These are phyloP conservation scores for Melitaea athalia DNA, from an alignment of 2,888 invertebrate species.

Conservation along the genomic window DNA sequence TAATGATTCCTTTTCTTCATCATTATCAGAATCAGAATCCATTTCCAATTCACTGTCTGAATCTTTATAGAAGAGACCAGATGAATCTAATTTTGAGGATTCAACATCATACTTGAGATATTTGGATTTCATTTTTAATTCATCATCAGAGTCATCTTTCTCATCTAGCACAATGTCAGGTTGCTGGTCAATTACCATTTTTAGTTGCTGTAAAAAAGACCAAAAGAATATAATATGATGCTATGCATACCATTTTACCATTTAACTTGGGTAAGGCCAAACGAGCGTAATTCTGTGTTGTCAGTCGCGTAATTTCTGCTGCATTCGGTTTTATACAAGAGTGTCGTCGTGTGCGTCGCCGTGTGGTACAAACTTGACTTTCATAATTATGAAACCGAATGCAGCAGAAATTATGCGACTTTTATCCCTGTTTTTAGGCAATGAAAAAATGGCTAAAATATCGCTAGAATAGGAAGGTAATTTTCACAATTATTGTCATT, in stretches of 20 bases:
- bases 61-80: conserved; percentile 86
- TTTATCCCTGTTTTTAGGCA: no score
- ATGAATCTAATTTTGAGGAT: conserved; percentile 85
- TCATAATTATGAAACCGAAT: no score
- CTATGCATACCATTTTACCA: background rate
- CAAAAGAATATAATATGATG: background rate
- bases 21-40: conserved; percentile 81
- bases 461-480: no score
- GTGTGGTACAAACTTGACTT: no score
- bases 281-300: no score
- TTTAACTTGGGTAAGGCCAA: no score
- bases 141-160: conserved; percentile 84
- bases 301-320: no score
- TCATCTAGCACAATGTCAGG: conserved; percentile 86
- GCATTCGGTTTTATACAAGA: no score
- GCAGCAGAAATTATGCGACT: no score
- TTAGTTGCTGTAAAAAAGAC: conserved; percentile 68
- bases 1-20: conserved; percentile 80
- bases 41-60: conserved; percentile 84
- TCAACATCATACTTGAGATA: conserved; percentile 85
- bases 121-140: conserved; percentile 77
- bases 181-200: conserved; percentile 80
- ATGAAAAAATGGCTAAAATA: no score
- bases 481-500: no score
- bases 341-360: no score